These are phyloP conservation scores for Gryllus bimaculatus DNA, from an alignment of 1,140 invertebrate species.

Conservation along the genomic window DNA sequence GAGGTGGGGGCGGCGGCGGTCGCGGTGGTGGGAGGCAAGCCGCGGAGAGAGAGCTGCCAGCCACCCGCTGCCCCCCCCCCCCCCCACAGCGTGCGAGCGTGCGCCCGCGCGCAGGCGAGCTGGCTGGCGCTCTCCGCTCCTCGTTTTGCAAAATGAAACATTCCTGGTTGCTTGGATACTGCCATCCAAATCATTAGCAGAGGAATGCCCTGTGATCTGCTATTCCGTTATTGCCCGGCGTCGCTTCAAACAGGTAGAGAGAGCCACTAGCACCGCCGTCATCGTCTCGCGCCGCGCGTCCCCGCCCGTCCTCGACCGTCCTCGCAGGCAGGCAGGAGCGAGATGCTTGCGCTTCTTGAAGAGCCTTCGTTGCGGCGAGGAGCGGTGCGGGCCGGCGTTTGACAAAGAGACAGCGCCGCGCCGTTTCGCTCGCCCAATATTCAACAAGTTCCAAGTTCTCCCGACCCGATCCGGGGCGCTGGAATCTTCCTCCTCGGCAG, in stretches of 20 bases:
- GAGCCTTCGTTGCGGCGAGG: background rate
- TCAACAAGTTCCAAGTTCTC: background rate
- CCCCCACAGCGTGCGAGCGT: no score
- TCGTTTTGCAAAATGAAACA: background rate
- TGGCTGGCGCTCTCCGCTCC: background rate
- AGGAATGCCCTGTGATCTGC: background rate
- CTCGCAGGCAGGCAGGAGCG: no score
- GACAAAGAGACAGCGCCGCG: background rate
- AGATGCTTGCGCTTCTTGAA: no score
- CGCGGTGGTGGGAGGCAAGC: no score
- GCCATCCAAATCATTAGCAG: background rate
- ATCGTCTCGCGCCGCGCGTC: no score
- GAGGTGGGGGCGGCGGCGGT: no score
- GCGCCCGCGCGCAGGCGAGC: no score
- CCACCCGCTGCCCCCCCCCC: no score
- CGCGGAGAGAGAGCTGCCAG: no score
- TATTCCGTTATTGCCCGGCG: background rate
- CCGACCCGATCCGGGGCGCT: background rate
- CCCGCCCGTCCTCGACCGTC: background rate
- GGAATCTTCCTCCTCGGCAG: background rate
- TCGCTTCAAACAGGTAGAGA: background rate
- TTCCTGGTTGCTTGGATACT: background rate
- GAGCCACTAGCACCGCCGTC: no score
- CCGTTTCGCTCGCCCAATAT: background rate
- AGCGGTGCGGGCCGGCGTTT: background rate